Base-by-base conservation (phyloP, 2,113 vertebrate species). In the Nanorana parkeri region DNA sequence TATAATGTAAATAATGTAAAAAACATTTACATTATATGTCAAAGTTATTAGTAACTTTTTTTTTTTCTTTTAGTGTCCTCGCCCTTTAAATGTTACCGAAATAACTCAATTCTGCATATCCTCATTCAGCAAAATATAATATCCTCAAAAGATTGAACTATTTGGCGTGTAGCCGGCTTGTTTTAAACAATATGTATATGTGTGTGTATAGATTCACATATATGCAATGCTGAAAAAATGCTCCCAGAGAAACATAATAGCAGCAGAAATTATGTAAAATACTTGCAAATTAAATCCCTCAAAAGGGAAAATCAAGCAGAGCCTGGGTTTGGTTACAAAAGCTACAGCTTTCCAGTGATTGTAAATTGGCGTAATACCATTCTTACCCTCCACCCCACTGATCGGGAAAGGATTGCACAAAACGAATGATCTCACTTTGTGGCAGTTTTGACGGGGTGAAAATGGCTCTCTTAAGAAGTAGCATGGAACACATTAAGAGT, bases 301-400 rank as follows among this genome's bases (percentile, higher is more conserved):
- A 74, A 60, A 74, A 36, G 71, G 71, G 21, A 72, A 58, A 74
- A 60, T 56, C 52, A 73, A 73, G 24, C 11, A 28, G 13, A 61
- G 54, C 58, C 71, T 29, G 55, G 71, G 71, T 58, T 23, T 16
- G 19, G 71, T 74, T 74, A 74, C 71, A 74, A 60, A 74, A 17
- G 13, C 71, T 58, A 74, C 71, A 74, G 71, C 71, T 74, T 60
- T 36, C 54, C 71, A 60, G 54, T 60, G 71, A 74, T 74, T 74
- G 71, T 24, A 74, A 74, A 74, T 74, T 74, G 71, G 71, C 55
- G 56, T 36, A 73, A 60, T 74, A 74, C 16, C 26, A 55, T 15
- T 68, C 21, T 28, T 74, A 60, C 54, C 71, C 71, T 74, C 71
- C 71, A 19, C 71, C 54, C 54, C 8, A 26, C 16, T 6, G 11